Evolutionary conservation across 2,797 vertebrate genomes (phyloP).

Genomic region (Fistularia tabacaria): DNA sequence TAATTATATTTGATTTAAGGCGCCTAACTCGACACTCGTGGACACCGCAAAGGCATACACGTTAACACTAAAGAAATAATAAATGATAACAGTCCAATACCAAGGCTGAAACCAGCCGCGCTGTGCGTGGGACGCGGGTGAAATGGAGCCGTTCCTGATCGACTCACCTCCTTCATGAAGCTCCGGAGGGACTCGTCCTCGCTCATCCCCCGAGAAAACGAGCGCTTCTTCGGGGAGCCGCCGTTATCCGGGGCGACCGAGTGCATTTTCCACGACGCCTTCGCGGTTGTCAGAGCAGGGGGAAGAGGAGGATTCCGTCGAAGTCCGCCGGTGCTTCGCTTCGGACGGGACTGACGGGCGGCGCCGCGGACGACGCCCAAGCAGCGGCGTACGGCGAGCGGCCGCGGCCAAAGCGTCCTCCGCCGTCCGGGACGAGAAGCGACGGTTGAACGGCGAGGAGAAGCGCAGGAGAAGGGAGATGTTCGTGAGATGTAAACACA

Average conservation of each 20-base stretch:
- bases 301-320: constrained; percentile 16
- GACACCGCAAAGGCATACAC: no score
- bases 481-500: no score
- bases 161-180: constrained; percentile 74
- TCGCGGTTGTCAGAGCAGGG: neutral
- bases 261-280: no score
- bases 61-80: no score
- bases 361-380: constrained; percentile 43
- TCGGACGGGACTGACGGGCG: neutral
- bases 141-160: neutral
- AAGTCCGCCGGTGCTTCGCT: constrained; percentile 23
- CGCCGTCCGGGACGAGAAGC: no score
- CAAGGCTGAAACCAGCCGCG: no score
- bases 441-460: no score
- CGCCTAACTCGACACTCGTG: no score
- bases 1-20: no score
- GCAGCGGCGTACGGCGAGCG: constrained; percentile 45
- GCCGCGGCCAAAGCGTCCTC: constrained; percentile 18
- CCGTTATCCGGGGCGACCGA: constrained; percentile 63
- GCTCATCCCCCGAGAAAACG: constrained; percentile 71
- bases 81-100: no score
- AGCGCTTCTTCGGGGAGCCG: constrained; percentile 69
- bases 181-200: constrained; percentile 78
- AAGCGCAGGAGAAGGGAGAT: no score
- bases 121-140: no score